phyloP scores from a whole-genome alignment of 2,888 invertebrate genomes.

The Acanthosoma haemorrhoidale region DNA sequence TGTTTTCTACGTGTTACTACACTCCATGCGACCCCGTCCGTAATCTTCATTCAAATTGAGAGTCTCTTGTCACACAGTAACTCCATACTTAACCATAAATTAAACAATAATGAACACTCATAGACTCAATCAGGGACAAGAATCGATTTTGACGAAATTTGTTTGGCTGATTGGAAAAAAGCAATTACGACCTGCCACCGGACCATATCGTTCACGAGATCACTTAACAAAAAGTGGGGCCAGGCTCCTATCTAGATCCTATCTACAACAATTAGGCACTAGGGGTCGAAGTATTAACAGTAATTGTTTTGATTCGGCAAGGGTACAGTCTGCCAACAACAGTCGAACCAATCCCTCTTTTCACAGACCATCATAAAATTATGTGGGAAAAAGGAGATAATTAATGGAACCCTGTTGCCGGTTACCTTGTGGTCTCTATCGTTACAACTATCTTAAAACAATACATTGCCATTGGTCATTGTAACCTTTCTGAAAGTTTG shows the following conservation, averaged over 20 bases:
- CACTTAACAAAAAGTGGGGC: neutral
- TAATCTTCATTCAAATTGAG: no score
- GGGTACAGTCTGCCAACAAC: neutral
- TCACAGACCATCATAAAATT: constrained; percentile 1
- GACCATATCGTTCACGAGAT: constrained; percentile 1
- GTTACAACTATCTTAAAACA: constrained; percentile 2
- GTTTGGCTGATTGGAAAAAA: no score
- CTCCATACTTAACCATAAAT: no score
- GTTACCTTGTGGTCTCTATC: constrained; percentile 5
- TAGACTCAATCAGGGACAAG: no score
- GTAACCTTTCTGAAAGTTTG: neutral
- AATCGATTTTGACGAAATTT: no score
- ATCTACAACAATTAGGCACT: neutral
- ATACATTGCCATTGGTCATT: neutral
- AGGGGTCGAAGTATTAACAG: neutral
- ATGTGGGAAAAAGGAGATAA: constrained; percentile 9
- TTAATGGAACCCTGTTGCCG: neutral
- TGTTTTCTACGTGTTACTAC: no score
- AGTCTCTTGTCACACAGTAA: no score
- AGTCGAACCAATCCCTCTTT: neutral
- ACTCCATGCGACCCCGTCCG: no score
- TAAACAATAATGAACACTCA: no score
- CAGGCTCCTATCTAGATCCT: neutral
- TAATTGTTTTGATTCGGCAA: constrained; percentile 15
- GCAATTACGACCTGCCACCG: neutral